Conservation (phyloP, 2,113 vertebrate species). For the Tinamus guttatus region DNA sequence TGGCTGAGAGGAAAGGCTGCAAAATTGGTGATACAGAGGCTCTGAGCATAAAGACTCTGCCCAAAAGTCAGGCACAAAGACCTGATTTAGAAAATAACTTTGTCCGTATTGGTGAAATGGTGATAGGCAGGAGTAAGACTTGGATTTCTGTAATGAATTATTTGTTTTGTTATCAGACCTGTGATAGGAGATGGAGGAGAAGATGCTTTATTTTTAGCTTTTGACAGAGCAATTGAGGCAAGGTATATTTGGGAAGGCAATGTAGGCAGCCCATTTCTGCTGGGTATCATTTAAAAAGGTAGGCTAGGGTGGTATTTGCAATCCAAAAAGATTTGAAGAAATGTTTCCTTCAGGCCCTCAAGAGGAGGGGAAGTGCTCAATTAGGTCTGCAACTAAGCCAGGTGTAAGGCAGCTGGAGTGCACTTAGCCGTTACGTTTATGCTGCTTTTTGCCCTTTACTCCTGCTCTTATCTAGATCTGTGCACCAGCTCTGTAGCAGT, state of each 20-base stretch:
- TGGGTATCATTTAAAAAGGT: accelerated
- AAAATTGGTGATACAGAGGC: accelerated
- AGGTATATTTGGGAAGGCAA: not conserved
- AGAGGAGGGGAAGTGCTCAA: not conserved
- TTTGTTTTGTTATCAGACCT: not conserved
- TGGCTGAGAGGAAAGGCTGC: not conserved
- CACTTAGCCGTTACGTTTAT: not conserved
- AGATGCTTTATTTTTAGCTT: not conserved
- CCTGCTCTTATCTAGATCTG: not conserved
- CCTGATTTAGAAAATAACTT: not conserved
- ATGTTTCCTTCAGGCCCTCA: not conserved
- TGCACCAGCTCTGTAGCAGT: not conserved
- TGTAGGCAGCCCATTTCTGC: not conserved
- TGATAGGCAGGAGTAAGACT: not conserved
- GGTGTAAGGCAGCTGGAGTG: not conserved
- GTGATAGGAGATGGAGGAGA: not conserved
- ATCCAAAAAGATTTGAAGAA: not conserved
- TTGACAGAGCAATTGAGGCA: accelerated
- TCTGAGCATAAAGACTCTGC: not conserved
- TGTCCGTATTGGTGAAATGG: not conserved
- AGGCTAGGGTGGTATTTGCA: not conserved
- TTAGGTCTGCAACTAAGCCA: not conserved
- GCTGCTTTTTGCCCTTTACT: not conserved
- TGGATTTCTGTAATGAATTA: not conserved
- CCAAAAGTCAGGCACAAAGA: not conserved